Percentiles rank a stretch among this genome's conserved stretches.
phyloP scores from a whole-genome alignment of 1,140 invertebrate species.

The Sipha flava region DNA sequence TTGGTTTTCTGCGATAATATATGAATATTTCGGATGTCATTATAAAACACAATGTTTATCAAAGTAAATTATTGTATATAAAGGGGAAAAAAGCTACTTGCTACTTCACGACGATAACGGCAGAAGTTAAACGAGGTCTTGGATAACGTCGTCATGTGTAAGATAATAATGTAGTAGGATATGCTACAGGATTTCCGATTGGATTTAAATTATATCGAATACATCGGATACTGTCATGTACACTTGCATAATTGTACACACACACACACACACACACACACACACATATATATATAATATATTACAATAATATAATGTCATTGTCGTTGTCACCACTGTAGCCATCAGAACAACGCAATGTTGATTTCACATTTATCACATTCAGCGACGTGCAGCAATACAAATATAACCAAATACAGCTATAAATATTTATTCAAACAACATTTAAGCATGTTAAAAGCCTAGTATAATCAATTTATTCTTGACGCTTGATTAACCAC shows the following conservation, averaged over 20 bases:
- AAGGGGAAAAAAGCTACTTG: background rate
- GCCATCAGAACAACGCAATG: too few relatives aligned
- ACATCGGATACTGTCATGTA: too few relatives aligned
- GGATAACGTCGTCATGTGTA: too few relatives aligned
- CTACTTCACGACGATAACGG: background rate
- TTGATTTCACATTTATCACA: too few relatives aligned
- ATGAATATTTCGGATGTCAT: background rate
- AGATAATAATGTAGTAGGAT: background rate
- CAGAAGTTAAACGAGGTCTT: background rate
- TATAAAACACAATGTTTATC: background rate
- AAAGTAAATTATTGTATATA: background rate
- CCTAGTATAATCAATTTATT: conserved; percentile 2
- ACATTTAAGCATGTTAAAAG: background rate
- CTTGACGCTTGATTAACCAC: conserved; percentile 5
- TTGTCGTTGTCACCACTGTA: too few relatives aligned
- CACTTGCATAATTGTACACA: too few relatives aligned
- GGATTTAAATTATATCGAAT: background rate
- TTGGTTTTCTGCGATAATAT: background rate
- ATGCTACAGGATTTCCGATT: background rate
- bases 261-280: too few relatives aligned
- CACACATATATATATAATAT: too few relatives aligned
- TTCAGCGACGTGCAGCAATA: too few relatives aligned
- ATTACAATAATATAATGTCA: too few relatives aligned
- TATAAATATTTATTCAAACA: too few relatives aligned
- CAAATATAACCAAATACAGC: background rate